Evolutionary conservation across 2,797 vertebrate species (phyloP).

Genomic region (Bucorvus abyssinicus): DNA sequence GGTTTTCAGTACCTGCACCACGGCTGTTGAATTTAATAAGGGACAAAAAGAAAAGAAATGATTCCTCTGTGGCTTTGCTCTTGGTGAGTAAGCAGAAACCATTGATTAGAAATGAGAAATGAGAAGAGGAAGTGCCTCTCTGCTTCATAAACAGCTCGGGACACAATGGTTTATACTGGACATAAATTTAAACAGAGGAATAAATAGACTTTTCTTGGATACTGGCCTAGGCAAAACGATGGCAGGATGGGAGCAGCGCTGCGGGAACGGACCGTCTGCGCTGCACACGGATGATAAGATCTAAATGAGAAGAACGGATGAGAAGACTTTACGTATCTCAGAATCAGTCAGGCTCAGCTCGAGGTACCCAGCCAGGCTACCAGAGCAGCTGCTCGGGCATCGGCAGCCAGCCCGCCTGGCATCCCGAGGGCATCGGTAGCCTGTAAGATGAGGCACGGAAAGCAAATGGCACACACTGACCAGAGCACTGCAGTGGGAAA

Average conservation of each 20-base stretch:
- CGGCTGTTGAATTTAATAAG: not conserved
- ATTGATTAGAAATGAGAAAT: conserved; percentile 41
- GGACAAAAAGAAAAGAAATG: not conserved
- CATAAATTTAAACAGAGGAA: not conserved
- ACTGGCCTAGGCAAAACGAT: not conserved
- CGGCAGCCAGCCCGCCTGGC: not conserved
- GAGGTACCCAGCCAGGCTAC: not conserved
- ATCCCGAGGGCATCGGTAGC: fast-evolving
- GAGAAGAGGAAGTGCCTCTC: conserved; percentile 37
- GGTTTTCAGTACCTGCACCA: not conserved
- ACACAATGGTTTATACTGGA: conserved; percentile 36
- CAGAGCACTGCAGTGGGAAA: not conserved
- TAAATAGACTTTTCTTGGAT: conserved; percentile 16
- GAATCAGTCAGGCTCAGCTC: not conserved
- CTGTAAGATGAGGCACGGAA: not conserved
- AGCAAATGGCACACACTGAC: not conserved
- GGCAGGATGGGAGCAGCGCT: not conserved
- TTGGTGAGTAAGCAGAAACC: conserved; percentile 44
- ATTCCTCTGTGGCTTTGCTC: not conserved
- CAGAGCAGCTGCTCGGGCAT: not conserved
- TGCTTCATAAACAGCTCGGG: conserved; percentile 28
- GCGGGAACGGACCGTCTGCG: not conserved
- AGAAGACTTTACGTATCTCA: not conserved
- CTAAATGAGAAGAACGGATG: not conserved
- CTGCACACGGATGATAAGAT: fast-evolving